These are phyloP conservation scores for Salvator merianae DNA, from an alignment of 2,113 vertebrate genomes.

Conservation along the genomic window DNA sequence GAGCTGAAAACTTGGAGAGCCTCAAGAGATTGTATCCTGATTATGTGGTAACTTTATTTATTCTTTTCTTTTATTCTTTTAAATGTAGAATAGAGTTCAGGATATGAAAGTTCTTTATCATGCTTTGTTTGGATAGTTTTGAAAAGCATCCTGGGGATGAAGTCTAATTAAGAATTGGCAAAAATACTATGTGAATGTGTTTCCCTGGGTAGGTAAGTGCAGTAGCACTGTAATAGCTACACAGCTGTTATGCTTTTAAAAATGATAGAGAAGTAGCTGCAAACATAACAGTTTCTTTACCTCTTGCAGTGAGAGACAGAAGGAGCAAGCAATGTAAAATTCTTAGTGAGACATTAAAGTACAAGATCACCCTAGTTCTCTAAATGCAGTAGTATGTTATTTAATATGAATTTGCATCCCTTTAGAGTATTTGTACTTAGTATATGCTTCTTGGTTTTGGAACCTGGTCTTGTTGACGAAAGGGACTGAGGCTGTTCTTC, in stretches of 20 bases:
- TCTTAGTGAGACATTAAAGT: not conserved
- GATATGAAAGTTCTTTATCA: not conserved
- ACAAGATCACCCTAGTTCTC: too few relatives aligned
- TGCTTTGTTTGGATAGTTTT: not conserved
- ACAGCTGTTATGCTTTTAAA: not conserved
- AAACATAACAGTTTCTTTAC: not conserved
- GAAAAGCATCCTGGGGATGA: not conserved
- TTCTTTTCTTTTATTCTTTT: not conserved
- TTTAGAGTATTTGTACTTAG: too few relatives aligned
- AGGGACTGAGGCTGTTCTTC: too few relatives aligned
- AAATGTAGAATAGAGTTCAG: not conserved
- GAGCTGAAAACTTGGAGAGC: slow-evolving; percentile 83
- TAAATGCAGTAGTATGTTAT: too few relatives aligned
- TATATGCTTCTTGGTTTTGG: too few relatives aligned
- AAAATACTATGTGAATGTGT: not conserved
- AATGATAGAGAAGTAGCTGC: not conserved
- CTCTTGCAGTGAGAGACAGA: not conserved
- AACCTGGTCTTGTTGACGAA: too few relatives aligned
- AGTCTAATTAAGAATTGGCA: not conserved
- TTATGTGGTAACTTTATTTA: slow-evolving; percentile 81
- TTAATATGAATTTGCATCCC: too few relatives aligned
- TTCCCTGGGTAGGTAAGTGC: not conserved
- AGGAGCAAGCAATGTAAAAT: not conserved
- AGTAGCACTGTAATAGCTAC: not conserved
- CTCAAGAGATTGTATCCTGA: slow-evolving; percentile 86